A percentile compares a stretch with the other conserved stretches of the same genome.
These are phyloP conservation scores for Cataglyphis altisquamis DNA, from an alignment of 2,888 invertebrate genomes.

Conservation along the genomic window DNA sequence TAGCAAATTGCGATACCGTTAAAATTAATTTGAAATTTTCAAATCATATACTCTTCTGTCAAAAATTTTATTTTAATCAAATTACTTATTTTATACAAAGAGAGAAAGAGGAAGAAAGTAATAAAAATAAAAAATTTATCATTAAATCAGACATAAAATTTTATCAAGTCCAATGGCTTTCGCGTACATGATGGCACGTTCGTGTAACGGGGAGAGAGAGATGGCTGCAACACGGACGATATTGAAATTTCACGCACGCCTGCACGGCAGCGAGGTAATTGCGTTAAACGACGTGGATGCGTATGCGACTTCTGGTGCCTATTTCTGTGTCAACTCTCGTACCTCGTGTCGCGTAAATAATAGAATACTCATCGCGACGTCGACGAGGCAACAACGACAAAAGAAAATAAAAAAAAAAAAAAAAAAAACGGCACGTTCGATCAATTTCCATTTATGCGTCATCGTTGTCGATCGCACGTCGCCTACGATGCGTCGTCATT, in stretches of 20 bases:
- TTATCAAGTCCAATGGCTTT: conserved; percentile 20
- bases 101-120: background rate
- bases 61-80: background rate
- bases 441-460: conserved; percentile 67
- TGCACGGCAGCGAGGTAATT: conserved; percentile 80
- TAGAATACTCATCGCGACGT: conserved; percentile 70
- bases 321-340: conserved; percentile 62
- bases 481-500: conserved; percentile 56
- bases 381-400: conserved; percentile 37
- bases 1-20: background rate
- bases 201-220: conserved; percentile 49
- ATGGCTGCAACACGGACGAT: conserved; percentile 60
- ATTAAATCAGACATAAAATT: conserved; percentile 25
- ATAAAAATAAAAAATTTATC: background rate
- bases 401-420: background rate
- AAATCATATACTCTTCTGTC: background rate
- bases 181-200: conserved; percentile 12
- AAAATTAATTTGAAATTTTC: background rate
- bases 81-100: background rate
- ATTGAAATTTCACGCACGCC: conserved; percentile 81
- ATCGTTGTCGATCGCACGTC: conserved; percentile 57
- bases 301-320: conserved; percentile 78
- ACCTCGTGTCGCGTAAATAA: conserved; percentile 68
- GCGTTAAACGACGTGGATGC: conserved; percentile 81
- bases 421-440: conserved; percentile 28